These are phyloP conservation scores for Phragmatobia fuliginosa DNA, from an alignment of 2,888 invertebrate genomes.

Conservation along the genomic window DNA sequence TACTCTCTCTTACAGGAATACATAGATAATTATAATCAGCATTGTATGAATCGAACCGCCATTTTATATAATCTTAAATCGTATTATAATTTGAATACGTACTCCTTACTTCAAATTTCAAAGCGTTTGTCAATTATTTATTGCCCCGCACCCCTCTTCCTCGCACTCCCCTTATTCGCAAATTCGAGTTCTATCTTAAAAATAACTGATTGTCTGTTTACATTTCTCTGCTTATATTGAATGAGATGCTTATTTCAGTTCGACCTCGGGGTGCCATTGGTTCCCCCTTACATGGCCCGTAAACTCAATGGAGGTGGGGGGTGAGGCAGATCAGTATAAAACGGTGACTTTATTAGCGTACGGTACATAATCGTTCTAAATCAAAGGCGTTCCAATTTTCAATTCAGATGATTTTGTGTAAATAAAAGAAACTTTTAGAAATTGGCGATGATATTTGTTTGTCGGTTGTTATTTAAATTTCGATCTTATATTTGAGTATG, in stretches of 20 bases:
- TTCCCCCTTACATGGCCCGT: conserved; percentile 39
- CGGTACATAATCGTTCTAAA: conserved; percentile 74
- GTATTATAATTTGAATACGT: conserved; percentile 55
- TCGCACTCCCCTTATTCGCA: conserved; percentile 53
- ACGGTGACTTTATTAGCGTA: conserved; percentile 71
- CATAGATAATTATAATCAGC: too few species aligned
- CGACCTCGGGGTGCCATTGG: conserved; percentile 54
- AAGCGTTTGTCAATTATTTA: conserved; percentile 75
- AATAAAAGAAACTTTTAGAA: conserved; percentile 71
- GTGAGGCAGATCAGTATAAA: conserved; percentile 62
- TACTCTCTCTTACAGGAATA: too few species aligned
- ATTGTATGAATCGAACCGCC: too few species aligned
- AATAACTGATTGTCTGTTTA: conserved; percentile 84
- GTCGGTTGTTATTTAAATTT: conserved; percentile 32
- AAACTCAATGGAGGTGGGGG: conserved; percentile 30
- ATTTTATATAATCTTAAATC: not conserved
- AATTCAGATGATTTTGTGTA: conserved; percentile 68
- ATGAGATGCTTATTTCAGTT: conserved; percentile 71
- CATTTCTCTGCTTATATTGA: conserved; percentile 81
- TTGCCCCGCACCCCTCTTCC: conserved; percentile 29
- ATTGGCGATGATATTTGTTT: conserved; percentile 69
- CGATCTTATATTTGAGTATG: not conserved
- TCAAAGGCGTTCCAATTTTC: conserved; percentile 73
- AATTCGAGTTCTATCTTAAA: conserved; percentile 80
- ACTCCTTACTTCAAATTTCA: conserved; percentile 51